phyloP scores from a whole-genome alignment of 2,888 invertebrate genomes.

The Lycophotia porphyrea region DNA sequence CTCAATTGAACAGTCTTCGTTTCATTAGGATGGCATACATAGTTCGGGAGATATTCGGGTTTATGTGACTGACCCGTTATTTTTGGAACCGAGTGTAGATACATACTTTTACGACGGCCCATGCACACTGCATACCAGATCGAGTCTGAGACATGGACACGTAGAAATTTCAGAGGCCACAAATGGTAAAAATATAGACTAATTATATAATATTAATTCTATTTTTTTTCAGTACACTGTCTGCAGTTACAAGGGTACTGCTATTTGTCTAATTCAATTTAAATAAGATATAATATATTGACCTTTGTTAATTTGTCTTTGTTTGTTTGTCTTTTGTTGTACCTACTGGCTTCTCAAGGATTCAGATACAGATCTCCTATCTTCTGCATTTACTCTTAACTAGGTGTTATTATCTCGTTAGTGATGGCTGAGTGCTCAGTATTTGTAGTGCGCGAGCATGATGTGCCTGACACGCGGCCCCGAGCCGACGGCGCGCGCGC shows the following conservation, averaged over 20 bases:
- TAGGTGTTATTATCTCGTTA: background rate
- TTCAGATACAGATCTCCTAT: background rate
- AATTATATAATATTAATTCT: background rate
- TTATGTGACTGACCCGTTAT: too few relatives aligned
- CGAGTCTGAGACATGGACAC: background rate
- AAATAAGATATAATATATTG: background rate
- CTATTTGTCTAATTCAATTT: background rate
- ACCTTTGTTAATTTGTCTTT: background rate
- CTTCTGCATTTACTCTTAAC: background rate
- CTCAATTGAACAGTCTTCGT: too few relatives aligned
- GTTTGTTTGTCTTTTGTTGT: constrained; percentile 8
- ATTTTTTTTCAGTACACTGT: too few relatives aligned
- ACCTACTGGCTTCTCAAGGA: too few relatives aligned
- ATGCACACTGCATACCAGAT: background rate
- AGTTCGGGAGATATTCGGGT: too few relatives aligned
- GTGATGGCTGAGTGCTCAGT: constrained; percentile 14
- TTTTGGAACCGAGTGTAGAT: too few relatives aligned
- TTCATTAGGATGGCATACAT: too few relatives aligned
- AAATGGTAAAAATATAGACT: background rate
- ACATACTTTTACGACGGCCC: background rate
- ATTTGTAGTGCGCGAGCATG: constrained; percentile 8
- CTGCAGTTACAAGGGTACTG: background rate
- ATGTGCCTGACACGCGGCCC: constrained; percentile 19
- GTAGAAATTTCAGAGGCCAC: background rate
- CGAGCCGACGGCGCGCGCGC: constrained; percentile 47